These are phyloP conservation scores for Phasianus colchicus DNA, from an alignment of 2,113 vertebrate species.

Conservation along the genomic window DNA sequence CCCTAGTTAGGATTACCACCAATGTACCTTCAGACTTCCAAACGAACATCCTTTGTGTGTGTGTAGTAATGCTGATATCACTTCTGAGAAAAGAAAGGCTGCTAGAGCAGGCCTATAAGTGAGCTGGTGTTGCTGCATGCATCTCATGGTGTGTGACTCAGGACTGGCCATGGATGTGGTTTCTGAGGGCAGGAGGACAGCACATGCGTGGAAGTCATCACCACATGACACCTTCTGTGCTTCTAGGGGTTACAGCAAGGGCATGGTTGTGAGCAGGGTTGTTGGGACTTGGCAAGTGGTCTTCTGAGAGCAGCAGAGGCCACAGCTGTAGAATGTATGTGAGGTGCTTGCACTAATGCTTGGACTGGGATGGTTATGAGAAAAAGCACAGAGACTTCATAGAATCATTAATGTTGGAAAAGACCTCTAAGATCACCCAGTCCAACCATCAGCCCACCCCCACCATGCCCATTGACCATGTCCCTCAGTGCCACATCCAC, in stretches of 20 bases:
- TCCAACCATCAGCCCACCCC: too few relatives aligned
- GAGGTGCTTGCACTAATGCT: neutral
- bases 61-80: neutral
- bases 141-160: too few relatives aligned
- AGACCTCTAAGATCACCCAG: too few relatives aligned
- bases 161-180: too few relatives aligned
- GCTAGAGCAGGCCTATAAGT: too few relatives aligned
- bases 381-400: neutral
- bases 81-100: neutral
- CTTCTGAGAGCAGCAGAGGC: neutral
- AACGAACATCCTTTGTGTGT: neutral
- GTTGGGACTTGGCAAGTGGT: neutral
- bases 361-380: neutral
- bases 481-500: too few relatives aligned
- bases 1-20: fast-evolving
- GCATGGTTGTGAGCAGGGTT: too few relatives aligned
- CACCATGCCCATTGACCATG: too few relatives aligned
- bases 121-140: too few relatives aligned
- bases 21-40: neutral
- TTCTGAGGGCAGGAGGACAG: too few relatives aligned
- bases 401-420: neutral
- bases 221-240: neutral
- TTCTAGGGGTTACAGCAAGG: neutral
- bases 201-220: too few relatives aligned
- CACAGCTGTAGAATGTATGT: too few relatives aligned